Evolutionary conservation across 2,888 invertebrate species (phyloP).

Genomic region (Aleiodes testaceus): DNA sequence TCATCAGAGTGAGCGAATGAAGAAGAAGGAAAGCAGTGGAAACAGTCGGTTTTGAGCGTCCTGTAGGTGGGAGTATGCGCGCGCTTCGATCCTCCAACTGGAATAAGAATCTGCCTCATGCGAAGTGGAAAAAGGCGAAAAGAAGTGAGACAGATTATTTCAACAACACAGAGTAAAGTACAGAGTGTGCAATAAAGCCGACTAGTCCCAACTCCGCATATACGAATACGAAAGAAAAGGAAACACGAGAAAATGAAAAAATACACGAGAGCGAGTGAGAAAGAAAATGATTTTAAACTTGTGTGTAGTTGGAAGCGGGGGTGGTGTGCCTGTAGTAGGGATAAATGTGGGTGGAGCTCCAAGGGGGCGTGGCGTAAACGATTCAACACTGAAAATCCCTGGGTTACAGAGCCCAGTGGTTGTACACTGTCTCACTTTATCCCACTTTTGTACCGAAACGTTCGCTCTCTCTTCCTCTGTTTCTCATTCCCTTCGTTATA

Average conservation of each 20-base stretch:
- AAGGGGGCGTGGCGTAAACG: constrained; percentile 60
- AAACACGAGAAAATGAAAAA: background rate
- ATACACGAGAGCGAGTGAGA: background rate
- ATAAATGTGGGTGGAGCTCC: constrained; percentile 46
- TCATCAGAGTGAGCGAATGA: too few relatives aligned
- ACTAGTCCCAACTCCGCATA: background rate
- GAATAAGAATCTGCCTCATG: background rate
- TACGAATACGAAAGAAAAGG: background rate
- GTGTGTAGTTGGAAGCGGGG: constrained; percentile 3
- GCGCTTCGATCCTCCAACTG: constrained; percentile 13
- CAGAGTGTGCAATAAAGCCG: background rate
- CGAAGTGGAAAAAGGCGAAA: too few relatives aligned
- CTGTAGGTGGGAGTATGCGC: constrained; percentile 23
- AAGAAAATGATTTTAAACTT: too few relatives aligned
- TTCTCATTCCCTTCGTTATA: constrained; percentile 34
- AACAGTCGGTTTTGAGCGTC: background rate
- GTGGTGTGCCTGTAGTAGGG: constrained; percentile 4
- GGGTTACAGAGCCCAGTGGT: constrained; percentile 39
- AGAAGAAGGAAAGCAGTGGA: constrained; percentile 12
- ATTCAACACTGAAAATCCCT: constrained; percentile 62
- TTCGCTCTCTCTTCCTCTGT: constrained; percentile 11
- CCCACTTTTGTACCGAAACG: background rate
- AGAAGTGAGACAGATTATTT: background rate
- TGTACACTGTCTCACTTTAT: background rate
- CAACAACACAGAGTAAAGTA: constrained; percentile 17